A percentile compares a stretch with the other conserved stretches of the same genome.
phyloP scores from a whole-genome alignment of 2,113 vertebrate species.

The Trematomus loennbergii region DNA sequence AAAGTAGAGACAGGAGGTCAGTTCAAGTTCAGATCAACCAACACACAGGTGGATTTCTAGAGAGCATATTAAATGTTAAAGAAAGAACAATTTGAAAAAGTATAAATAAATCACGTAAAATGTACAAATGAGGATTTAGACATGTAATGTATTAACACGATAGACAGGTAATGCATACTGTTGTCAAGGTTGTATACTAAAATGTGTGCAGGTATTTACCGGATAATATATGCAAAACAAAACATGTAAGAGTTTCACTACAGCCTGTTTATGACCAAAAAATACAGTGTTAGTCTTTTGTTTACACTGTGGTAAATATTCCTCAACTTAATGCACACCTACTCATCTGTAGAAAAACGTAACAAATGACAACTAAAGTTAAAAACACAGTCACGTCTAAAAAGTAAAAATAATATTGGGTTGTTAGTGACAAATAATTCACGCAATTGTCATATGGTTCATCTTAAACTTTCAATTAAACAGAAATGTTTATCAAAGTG shows the following conservation, averaged over 20 bases:
- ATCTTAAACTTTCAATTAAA: neutral
- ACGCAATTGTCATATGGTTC: too few species aligned
- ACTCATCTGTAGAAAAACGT: neutral
- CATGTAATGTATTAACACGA: too few species aligned
- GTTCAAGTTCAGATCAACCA: neutral
- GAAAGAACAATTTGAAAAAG: neutral
- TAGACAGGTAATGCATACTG: too few species aligned
- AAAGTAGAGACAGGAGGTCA: neutral
- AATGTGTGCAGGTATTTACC: neutral
- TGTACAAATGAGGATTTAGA: too few species aligned
- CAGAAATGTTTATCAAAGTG: neutral
- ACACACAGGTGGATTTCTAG: neutral
- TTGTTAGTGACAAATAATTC: too few species aligned
- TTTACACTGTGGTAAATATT: neutral
- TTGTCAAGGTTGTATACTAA: neutral
- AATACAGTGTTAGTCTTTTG: neutral
- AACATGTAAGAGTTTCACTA: neutral
- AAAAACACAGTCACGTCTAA: neutral
- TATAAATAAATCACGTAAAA: neutral
- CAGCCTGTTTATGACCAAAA: neutral
- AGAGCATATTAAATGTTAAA: neutral
- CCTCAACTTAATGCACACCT: neutral
- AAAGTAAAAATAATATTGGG: neutral
- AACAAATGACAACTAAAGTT: neutral
- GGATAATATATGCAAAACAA: neutral